Evolutionary conservation across 2,797 vertebrate species (phyloP).

Genomic region (Brachyalestes nurse): DNA sequence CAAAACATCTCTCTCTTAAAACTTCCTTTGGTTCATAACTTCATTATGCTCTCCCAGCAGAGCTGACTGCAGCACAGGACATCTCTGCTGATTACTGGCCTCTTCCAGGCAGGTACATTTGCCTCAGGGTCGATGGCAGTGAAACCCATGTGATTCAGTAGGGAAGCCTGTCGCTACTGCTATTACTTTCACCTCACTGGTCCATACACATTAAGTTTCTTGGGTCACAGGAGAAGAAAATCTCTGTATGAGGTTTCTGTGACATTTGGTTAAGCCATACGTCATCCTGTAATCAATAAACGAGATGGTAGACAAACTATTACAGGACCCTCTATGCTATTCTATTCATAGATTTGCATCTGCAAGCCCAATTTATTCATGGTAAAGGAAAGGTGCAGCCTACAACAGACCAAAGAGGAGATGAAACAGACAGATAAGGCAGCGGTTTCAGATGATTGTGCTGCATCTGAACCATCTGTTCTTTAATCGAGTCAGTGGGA

Average conservation of each 20-base stretch:
- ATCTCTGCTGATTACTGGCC: slow-evolving; percentile 8
- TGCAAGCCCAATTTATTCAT: neutral
- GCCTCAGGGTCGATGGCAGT: neutral
- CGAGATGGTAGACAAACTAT: neutral
- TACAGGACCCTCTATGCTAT: neutral
- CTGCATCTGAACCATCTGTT: slow-evolving; percentile 28
- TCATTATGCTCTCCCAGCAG: slow-evolving; percentile 5
- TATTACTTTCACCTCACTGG: neutral
- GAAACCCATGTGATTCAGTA: neutral
- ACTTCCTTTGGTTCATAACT: neutral
- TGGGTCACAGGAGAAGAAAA: neutral
- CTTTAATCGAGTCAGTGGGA: slow-evolving; percentile 45
- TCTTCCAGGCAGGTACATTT: slow-evolving; percentile 2
- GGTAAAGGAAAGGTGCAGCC: neutral
- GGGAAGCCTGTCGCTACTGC: neutral
- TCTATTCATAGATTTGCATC: neutral
- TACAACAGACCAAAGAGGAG: neutral
- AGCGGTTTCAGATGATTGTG: neutral
- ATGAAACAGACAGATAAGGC: neutral
- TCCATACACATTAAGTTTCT: neutral
- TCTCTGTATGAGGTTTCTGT: neutral
- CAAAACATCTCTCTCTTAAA: neutral
- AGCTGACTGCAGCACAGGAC: neutral
- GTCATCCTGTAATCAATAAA: neutral
- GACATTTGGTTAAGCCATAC: neutral